A percentile compares a stretch with the other conserved stretches of the same genome.
Evolutionary conservation across 2,888 invertebrate species (phyloP).

Genomic region (Noctua pronuba): DNA sequence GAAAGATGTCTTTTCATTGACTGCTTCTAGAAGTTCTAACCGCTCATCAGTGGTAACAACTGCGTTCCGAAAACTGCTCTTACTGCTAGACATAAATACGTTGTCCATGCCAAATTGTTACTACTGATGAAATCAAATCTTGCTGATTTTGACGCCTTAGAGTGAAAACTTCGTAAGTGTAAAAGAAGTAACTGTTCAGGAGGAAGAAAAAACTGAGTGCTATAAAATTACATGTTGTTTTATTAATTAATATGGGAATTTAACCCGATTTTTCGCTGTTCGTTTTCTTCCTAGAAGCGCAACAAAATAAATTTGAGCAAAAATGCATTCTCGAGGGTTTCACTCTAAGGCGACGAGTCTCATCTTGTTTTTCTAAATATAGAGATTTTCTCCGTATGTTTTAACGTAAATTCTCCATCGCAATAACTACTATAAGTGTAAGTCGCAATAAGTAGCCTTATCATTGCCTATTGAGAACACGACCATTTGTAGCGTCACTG

Average conservation of each 20-base stretch:
- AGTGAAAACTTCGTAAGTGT: too few species aligned
- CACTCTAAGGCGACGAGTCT: too few species aligned
- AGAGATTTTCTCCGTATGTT: background rate
- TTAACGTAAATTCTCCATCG: background rate
- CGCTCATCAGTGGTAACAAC: background rate
- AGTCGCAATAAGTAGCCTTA: background rate
- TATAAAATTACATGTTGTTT: too few species aligned
- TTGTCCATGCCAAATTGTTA: background rate
- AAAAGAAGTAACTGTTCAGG: too few species aligned
- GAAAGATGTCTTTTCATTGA: background rate
- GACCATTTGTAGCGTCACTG: background rate
- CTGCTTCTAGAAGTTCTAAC: background rate
- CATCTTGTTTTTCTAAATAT: background rate
- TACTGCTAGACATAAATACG: background rate
- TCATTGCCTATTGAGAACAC: background rate
- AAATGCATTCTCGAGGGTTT: too few species aligned
- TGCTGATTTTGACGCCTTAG: too few species aligned
- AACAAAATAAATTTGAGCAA: too few species aligned
- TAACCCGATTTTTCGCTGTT: too few species aligned
- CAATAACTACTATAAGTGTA: background rate
- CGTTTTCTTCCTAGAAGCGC: too few species aligned
- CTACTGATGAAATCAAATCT: background rate
- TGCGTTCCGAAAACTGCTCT: background rate
- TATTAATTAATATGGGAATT: too few species aligned
- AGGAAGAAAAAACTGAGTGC: too few species aligned